A percentile compares a stretch with the other conserved stretches of the same genome.
Evolutionary conservation across 35 echinoderm and acorn worm species (phyloP).

Genomic region (Strongylocentrotus purpuratus): DNA sequence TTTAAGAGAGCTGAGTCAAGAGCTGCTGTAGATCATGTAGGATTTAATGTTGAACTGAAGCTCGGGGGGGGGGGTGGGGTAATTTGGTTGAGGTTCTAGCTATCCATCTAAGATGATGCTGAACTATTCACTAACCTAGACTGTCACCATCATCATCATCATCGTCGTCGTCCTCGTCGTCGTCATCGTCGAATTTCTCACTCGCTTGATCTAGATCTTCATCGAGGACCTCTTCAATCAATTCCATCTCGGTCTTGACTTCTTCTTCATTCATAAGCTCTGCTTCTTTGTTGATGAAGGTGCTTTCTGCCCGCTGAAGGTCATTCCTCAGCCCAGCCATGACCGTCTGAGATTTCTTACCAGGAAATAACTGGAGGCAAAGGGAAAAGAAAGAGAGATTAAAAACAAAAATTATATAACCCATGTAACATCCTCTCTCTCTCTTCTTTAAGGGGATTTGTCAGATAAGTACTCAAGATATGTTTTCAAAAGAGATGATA

Average conservation of each 20-base stretch:
- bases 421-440: background rate
- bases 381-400: background rate
- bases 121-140: background rate
- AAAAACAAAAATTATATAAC: background rate
- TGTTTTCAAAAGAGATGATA: too few relatives aligned
- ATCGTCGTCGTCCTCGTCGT: background rate
- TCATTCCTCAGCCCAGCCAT: background rate
- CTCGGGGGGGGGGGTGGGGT: too few relatives aligned
- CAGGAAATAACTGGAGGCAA: background rate
- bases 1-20: too few relatives aligned
- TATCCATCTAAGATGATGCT: background rate
- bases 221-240: background rate
- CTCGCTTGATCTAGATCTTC: background rate
- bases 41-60: too few relatives aligned
- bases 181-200: background rate
- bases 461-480: too few relatives aligned
- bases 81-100: too few relatives aligned
- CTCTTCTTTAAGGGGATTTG: too few relatives aligned
- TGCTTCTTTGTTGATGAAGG: slow-evolving; percentile 8
- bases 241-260: background rate
- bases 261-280: background rate
- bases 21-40: too few relatives aligned
- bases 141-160: background rate
- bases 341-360: background rate
- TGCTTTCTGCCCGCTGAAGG: background rate